Evolutionary conservation across 2,113 vertebrate species (phyloP).

Genomic region (Ameiurus melas): DNA sequence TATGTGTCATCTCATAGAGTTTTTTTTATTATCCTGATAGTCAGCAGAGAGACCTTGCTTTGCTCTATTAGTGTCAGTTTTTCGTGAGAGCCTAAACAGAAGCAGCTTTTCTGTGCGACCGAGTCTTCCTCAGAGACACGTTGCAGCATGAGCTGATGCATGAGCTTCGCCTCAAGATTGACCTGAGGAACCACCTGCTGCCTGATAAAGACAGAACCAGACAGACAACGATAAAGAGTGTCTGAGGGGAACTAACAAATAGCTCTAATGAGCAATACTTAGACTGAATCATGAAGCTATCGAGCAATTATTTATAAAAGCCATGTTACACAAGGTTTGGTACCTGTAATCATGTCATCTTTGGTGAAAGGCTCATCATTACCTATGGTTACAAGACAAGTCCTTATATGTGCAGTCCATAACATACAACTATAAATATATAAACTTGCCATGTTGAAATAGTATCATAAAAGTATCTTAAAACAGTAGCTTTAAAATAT

Average conservation of each 20-base stretch:
- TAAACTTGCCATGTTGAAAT: background rate
- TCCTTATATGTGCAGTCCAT: background rate
- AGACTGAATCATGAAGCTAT: conserved; percentile 25
- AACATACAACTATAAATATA: background rate
- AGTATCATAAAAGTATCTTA: background rate
- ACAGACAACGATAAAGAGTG: conserved; percentile 25
- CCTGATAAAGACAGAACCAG: conserved; percentile 4
- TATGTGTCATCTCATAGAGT: conserved; percentile 27
- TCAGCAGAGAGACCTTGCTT: conserved; percentile 38
- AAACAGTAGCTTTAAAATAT: background rate
- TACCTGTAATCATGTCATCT: background rate
- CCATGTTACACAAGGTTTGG: background rate
- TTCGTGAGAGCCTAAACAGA: conserved; percentile 22
- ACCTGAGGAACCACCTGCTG: conserved; percentile 19
- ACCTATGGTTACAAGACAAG: background rate
- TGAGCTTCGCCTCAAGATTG: conserved; percentile 35
- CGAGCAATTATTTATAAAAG: conserved; percentile 24
- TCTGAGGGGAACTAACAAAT: conserved; percentile 29
- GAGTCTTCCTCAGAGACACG: conserved; percentile 32
- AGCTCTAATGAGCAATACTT: conserved; percentile 34
- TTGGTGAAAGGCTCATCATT: background rate
- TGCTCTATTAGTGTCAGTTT: conserved; percentile 36
- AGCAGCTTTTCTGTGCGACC: conserved; percentile 36
- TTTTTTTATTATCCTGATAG: conserved; percentile 8
- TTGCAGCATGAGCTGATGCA: conserved; percentile 48